Evolutionary conservation across 1,140 invertebrate species (phyloP).

Genomic region (Augochlora pura): DNA sequence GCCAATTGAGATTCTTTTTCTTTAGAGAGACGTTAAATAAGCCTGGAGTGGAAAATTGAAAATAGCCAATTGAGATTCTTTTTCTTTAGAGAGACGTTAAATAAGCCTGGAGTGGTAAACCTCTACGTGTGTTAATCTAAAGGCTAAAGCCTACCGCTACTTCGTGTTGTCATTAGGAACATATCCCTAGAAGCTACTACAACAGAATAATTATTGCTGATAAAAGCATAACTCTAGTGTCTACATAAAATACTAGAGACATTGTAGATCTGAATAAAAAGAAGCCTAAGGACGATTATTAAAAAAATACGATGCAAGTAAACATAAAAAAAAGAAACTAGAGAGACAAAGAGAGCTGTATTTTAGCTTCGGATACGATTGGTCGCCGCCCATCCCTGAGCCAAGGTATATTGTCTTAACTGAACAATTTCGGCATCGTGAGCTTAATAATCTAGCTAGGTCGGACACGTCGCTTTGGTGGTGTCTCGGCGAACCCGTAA

Average conservation of each 20-base stretch:
- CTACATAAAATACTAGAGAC: background rate
- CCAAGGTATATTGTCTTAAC: constrained; percentile 43
- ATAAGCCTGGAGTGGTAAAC: background rate
- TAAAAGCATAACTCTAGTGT: background rate
- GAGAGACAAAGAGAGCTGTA: constrained; percentile 10
- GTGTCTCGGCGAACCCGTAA: constrained; percentile 13
- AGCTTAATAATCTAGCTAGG: constrained; percentile 41
- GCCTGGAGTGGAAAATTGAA: background rate
- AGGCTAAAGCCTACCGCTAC: background rate
- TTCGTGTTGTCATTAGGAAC: background rate
- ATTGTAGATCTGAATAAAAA: background rate
- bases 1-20: constrained; percentile 9
- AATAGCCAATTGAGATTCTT: constrained; percentile 16
- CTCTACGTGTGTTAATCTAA: background rate
- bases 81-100: constrained; percentile 3
- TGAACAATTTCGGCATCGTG: constrained; percentile 37
- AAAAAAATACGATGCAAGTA: background rate
- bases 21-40: constrained; percentile 8
- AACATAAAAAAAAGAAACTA: background rate
- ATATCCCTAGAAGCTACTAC: background rate
- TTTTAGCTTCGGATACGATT: background rate
- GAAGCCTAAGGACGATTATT: background rate
- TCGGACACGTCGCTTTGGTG: constrained; percentile 30
- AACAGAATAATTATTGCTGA: no score
- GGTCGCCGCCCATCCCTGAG: constrained; percentile 18